phyloP scores from a whole-genome alignment of 2,797 vertebrate genomes.

The Pagetopsis macropterus region DNA sequence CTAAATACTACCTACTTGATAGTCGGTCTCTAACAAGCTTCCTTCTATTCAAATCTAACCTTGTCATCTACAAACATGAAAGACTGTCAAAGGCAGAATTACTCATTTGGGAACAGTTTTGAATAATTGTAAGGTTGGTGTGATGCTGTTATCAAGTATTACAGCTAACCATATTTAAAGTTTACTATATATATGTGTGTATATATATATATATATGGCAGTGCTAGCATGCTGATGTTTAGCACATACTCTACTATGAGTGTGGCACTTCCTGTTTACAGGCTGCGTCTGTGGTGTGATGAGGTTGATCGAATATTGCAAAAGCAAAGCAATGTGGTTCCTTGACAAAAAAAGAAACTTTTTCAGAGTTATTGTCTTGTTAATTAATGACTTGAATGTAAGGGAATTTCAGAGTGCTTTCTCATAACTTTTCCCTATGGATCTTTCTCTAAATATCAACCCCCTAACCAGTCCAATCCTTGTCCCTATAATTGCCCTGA shows the following conservation, averaged over 20 bases:
- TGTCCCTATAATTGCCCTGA: too few relatives aligned
- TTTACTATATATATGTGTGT: background rate
- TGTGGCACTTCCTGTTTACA: too few relatives aligned
- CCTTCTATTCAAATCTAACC: slow-evolving; percentile 66
- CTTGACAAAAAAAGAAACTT: too few relatives aligned
- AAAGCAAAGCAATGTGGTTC: too few relatives aligned
- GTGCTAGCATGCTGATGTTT: background rate
- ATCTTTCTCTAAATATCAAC: too few relatives aligned
- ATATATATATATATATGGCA: background rate
- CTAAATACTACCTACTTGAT: slow-evolving; percentile 21
- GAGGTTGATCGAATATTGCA: too few relatives aligned
- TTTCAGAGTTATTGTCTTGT: too few relatives aligned
- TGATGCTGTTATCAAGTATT: slow-evolving; percentile 8
- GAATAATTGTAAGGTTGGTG: slow-evolving; percentile 11
- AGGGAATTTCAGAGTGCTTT: too few relatives aligned
- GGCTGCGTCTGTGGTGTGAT: too few relatives aligned
- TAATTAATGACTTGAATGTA: too few relatives aligned
- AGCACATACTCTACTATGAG: background rate
- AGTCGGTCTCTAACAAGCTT: slow-evolving; percentile 48
- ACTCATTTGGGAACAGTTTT: slow-evolving; percentile 28
- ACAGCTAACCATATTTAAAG: background rate
- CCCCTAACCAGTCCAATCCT: too few relatives aligned
- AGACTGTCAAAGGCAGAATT: slow-evolving; percentile 16
- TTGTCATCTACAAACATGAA: slow-evolving; percentile 47
- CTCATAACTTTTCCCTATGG: too few relatives aligned